Conservation (phyloP, 2,888 invertebrate genomes). For the Cyrtodaria siliqua region DNA sequence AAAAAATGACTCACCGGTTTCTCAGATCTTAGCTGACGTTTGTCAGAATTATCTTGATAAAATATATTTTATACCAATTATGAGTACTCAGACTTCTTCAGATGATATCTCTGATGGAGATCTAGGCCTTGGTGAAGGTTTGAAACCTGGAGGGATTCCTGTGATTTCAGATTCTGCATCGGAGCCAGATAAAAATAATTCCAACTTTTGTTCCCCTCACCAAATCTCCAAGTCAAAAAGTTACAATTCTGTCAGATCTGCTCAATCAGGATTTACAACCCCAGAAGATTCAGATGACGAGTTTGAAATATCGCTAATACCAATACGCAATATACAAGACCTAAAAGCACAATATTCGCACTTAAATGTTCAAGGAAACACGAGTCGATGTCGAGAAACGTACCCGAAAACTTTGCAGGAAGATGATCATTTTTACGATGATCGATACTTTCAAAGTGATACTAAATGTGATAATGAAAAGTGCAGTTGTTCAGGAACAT, state of each 20-base stretch:
- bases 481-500: neutral
- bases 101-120: slow-evolving; percentile 67
- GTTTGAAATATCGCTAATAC: slow-evolving; percentile 48
- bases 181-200: neutral
- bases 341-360: slow-evolving; percentile 48
- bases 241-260: neutral
- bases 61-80: too few species aligned
- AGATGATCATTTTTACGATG: slow-evolving; percentile 44
- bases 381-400: slow-evolving; percentile 33
- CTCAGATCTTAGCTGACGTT: too few species aligned
- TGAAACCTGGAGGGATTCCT: slow-evolving; percentile 68
- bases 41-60: too few species aligned
- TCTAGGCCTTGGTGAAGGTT: slow-evolving; percentile 75
- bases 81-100: slow-evolving; percentile 20
- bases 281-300: slow-evolving; percentile 43
- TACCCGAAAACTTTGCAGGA: slow-evolving; percentile 21
- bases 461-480: neutral
- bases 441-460: slow-evolving; percentile 35
- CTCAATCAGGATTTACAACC: slow-evolving; percentile 28
- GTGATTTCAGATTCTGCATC: neutral
- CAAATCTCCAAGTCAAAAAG: too few species aligned
- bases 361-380: slow-evolving; percentile 11
- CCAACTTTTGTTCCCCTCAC: neutral
- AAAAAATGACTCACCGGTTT: too few species aligned
- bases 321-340: slow-evolving; percentile 39